Evolutionary conservation across 2,888 invertebrate species (phyloP), one percentile per base, ranked within the genome.

Genomic region (Exocentrus adspersus): DNA sequence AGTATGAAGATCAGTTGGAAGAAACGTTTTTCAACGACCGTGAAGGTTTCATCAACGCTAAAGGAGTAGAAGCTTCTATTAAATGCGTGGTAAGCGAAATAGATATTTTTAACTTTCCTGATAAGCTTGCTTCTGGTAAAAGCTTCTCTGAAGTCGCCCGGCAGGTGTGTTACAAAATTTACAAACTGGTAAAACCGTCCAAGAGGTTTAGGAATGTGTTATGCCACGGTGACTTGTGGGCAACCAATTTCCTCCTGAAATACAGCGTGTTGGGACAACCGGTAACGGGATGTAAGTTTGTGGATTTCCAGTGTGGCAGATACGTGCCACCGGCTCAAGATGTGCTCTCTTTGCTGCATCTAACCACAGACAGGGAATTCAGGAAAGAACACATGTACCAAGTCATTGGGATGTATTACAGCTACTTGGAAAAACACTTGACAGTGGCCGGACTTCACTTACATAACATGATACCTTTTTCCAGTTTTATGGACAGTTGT

Each of bases 271-370:
- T 71, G 16, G 62, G 65, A 14, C 50, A 64, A 7, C 61, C 65
- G 59, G 73, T 76, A 6, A 50, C 67, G 2, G 70, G 75, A 19
- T 80, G 80, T 50, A 80, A 77, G 68, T 74, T 83, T 46, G 77
- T 83, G 1, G 82, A 83, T 74, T 83, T 80, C 66, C 83, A 83
- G 73, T 75, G 75, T 30, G 76, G 75, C 0, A 69, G 82, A 60
- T 91, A 88, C 75, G 87, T 87, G 12, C 90, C 91, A 0, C 88
- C 90, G 0, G 86, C 88, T 16, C 84, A 89, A 46, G 92, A 92
- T 72, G 82, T 90, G 0, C 84, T 88, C 78, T 72, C 77, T 1
- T 42, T 79, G 12, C 57, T 81, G 7, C 75, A 77, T 62, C 60
- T 79, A 37, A 80, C 75, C 2, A 81, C 80, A 6, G 72, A 73